These are phyloP conservation scores for Diprion similis DNA, from an alignment of 1,140 invertebrate species.

Conservation along the genomic window DNA sequence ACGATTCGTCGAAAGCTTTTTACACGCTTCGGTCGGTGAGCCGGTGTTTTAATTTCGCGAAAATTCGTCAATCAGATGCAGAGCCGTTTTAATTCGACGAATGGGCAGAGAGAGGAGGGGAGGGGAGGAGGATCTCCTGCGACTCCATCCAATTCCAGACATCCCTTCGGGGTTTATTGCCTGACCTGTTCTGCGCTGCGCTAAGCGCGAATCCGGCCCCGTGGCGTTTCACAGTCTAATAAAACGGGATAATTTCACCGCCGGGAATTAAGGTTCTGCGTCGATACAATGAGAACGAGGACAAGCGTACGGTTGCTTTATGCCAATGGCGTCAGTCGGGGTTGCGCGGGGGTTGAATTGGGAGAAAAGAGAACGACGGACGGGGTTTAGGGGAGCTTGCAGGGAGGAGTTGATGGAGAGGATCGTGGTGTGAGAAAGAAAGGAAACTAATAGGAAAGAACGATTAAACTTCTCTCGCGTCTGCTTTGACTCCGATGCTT, in stretches of 20 bases:
- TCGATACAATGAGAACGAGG: neutral
- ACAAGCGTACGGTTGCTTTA: too few relatives aligned
- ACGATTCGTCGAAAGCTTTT: too few relatives aligned
- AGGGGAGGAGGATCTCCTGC: neutral
- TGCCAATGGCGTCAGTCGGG: too few relatives aligned
- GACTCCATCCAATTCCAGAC: constrained; percentile 1
- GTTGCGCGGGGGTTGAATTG: too few relatives aligned
- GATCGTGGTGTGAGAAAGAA: neutral
- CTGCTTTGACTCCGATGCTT: neutral
- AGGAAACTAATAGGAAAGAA: neutral
- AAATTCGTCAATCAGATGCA: too few relatives aligned
- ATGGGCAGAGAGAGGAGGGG: neutral
- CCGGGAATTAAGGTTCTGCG: neutral
- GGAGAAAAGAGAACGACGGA: too few relatives aligned
- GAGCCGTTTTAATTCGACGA: too few relatives aligned
- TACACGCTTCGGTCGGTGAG: too few relatives aligned
- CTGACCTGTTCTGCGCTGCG: too few relatives aligned
- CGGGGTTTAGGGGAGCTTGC: too few relatives aligned
- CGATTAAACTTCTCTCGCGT: neutral
- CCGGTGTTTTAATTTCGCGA: too few relatives aligned
- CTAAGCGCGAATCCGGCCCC: too few relatives aligned
- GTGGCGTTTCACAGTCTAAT: neutral
- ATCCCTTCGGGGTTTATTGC: neutral
- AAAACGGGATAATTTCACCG: constrained; percentile 1
- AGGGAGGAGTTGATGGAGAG: neutral